Conservation (phyloP, 2,113 vertebrate species). For the Vulpes lagopus region DNA sequence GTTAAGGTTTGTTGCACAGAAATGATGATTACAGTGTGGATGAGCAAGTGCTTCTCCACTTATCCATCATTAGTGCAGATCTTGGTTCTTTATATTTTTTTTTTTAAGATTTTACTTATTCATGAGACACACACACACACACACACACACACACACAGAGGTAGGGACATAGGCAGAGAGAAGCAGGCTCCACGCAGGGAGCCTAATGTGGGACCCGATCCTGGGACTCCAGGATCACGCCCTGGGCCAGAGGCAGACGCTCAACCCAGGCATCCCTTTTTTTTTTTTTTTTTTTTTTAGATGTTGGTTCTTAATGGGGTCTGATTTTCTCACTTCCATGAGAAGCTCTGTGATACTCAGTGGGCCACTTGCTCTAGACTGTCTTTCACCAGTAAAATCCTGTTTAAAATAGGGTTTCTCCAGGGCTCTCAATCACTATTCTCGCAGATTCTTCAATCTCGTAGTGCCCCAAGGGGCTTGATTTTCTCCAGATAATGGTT, state of each 20-base stretch:
- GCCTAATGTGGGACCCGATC: too few relatives aligned
- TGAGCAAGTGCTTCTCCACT: constrained; percentile 68
- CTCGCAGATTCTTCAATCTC: constrained; percentile 13
- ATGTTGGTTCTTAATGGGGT: constrained; percentile 43
- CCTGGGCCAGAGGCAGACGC: too few relatives aligned
- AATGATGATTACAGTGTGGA: constrained; percentile 68
- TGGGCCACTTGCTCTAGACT: accelerated
- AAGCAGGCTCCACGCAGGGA: too few relatives aligned
- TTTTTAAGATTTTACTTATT: too few relatives aligned
- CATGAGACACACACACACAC: too few relatives aligned
- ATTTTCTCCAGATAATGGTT: constrained; percentile 76
- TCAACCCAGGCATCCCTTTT: too few relatives aligned
- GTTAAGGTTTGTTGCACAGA: constrained; percentile 71
- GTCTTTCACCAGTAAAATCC: not conserved
- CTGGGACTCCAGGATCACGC: too few relatives aligned
- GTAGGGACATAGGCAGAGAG: too few relatives aligned
- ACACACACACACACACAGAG: too few relatives aligned
- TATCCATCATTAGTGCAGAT: constrained; percentile 55
- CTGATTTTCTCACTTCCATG: constrained; percentile 64
- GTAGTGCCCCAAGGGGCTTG: constrained; percentile 33
- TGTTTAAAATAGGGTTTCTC: not conserved
- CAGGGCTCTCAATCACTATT: not conserved
- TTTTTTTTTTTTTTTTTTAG: not conserved
- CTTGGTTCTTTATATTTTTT: not conserved
- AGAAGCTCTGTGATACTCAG: constrained; percentile 25